A percentile compares a stretch with the other conserved stretches of the same genome.
These are phyloP conservation scores for Lepidonotus clava DNA, from an alignment of 2,888 invertebrate species.

Conservation along the genomic window DNA sequence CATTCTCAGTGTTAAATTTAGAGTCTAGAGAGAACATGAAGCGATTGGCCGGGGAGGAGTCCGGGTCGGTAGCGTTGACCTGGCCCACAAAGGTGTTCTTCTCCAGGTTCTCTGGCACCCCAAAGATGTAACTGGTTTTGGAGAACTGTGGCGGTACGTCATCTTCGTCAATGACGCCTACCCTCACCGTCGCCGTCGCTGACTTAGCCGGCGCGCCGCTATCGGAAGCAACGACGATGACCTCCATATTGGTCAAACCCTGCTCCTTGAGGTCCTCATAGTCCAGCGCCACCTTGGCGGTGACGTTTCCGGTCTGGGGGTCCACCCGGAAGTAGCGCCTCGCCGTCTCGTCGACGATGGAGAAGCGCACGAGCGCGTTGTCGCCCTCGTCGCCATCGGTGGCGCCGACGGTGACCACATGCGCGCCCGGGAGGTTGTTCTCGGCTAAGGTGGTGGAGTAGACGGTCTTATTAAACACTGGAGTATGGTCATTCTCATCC, in stretches of 20 bases:
- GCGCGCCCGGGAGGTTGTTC: constrained; percentile 76
- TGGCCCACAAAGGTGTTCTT: constrained; percentile 26
- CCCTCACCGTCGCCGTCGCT: constrained; percentile 55
- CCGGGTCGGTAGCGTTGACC: constrained; percentile 53
- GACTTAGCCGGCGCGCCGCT: constrained; percentile 57
- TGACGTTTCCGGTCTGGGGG: constrained; percentile 49
- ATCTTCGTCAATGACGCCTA: constrained; percentile 62
- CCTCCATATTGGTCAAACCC: constrained; percentile 42
- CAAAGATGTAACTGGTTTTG: constrained; percentile 44
- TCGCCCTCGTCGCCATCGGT: constrained; percentile 70
- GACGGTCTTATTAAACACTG: constrained; percentile 95
- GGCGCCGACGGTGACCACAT: constrained; percentile 77
- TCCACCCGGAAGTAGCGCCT: constrained; percentile 74
- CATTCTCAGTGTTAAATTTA: constrained; percentile 18
- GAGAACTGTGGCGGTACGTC: constrained; percentile 63
- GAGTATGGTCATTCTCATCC: constrained; percentile 95
- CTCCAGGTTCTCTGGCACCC: constrained; percentile 22
- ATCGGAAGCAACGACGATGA: constrained; percentile 61
- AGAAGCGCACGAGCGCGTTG: constrained; percentile 69
- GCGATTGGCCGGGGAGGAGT: constrained; percentile 34
- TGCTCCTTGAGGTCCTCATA: constrained; percentile 53
- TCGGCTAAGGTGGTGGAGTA: constrained; percentile 84
- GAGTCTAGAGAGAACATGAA: constrained; percentile 46
- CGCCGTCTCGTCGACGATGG: constrained; percentile 86
- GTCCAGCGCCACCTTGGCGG: constrained; percentile 58